These are phyloP conservation scores for Muscina levida DNA, from an alignment of 2,888 invertebrate species.

Conservation along the genomic window DNA sequence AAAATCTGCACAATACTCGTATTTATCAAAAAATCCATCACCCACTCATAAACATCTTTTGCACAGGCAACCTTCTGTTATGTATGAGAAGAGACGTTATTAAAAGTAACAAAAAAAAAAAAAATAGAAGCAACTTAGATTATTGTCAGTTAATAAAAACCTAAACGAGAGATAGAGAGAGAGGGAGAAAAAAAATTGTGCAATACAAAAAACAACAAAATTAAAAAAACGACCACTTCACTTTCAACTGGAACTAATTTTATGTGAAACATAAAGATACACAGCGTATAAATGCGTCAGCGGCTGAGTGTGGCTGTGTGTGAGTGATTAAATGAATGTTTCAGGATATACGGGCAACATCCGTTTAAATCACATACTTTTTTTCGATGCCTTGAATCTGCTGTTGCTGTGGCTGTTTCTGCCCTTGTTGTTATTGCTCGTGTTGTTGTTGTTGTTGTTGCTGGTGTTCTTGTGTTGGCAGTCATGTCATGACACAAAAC, in stretches of 20 bases:
- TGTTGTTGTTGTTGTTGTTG: no score
- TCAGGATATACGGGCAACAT: background rate
- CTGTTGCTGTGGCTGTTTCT: no score
- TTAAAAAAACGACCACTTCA: constrained; percentile 26
- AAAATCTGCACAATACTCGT: no score
- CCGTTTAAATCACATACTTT: background rate
- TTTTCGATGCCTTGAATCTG: background rate
- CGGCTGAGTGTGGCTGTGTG: background rate
- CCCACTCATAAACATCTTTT: background rate
- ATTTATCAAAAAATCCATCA: constrained; percentile 6
- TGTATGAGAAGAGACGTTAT: no score
- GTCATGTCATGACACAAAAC: constrained; percentile 47
- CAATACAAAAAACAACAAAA: constrained; percentile 17
- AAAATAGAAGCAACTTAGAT: no score
- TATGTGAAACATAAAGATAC: constrained; percentile 3
- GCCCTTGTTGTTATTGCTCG: no score
- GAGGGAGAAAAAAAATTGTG: background rate
- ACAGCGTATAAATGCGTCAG: background rate
- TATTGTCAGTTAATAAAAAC: background rate
- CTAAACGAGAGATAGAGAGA: background rate
- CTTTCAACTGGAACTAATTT: constrained; percentile 23
- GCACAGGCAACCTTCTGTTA: no score
- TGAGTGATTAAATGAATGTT: background rate
- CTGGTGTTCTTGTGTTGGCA: constrained; percentile 9
- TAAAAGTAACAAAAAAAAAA: no score